Evolutionary conservation across 2,113 vertebrate genomes (phyloP).

Genomic region (Laticauda laticaudata): DNA sequence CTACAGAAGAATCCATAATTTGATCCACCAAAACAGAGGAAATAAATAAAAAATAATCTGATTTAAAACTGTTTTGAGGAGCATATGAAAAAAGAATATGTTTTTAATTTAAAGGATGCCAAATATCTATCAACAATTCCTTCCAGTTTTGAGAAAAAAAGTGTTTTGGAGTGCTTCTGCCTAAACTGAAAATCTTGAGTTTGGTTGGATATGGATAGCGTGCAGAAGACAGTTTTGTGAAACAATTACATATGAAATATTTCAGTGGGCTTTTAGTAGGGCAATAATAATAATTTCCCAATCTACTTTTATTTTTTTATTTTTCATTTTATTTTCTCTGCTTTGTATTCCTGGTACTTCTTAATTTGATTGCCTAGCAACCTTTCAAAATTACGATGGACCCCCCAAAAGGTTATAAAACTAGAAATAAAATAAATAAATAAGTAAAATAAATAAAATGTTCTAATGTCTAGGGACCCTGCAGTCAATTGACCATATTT

Average conservation of each 20-base stretch:
- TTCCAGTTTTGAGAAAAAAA: not conserved
- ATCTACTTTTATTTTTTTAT: not conserved
- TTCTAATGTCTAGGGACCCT: not conserved
- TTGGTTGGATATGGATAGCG: not conserved
- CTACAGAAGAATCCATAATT: not conserved
- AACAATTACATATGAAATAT: not conserved
- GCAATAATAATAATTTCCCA: not conserved
- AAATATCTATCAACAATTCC: not conserved
- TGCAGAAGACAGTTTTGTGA: not conserved
- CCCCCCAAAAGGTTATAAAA: not conserved
- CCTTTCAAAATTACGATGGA: not conserved
- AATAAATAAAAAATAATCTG: not conserved
- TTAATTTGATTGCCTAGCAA: not conserved
- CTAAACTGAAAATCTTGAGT: not conserved
- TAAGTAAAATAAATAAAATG: not conserved
- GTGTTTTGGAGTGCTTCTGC: not conserved
- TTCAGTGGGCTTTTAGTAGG: not conserved
- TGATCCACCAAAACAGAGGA: not conserved
- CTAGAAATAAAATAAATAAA: not conserved
- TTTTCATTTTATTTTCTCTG: not conserved
- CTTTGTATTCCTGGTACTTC: not conserved
- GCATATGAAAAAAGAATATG: not conserved
- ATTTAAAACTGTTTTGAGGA: not conserved
- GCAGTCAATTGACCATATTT: not conserved
- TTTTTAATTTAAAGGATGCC: not conserved